Evolutionary conservation across 2,888 invertebrate genomes (phyloP).

Genomic region (Tetanocera ferruginea): DNA sequence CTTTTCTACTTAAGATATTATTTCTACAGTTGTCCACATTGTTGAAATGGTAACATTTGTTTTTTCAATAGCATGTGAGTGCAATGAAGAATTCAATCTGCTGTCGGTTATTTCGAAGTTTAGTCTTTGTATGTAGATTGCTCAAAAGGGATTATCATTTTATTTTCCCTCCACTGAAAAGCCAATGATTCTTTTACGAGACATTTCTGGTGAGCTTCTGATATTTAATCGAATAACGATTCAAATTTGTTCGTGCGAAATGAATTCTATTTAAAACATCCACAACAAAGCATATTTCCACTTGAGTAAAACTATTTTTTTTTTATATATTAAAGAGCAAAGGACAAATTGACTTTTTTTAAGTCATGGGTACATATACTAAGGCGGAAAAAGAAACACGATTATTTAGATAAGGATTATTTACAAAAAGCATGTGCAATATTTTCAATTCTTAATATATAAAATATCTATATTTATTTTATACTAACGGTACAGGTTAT

Average conservation of each 20-base stretch:
- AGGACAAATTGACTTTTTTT: no score
- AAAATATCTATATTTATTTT: no score
- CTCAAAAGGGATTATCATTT: conserved; percentile 24
- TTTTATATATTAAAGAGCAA: not conserved
- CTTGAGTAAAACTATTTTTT: conserved; percentile 15
- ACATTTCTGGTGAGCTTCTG: conserved; percentile 57
- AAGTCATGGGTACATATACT: not conserved
- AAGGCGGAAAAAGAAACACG: not conserved
- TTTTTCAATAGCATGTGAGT: conserved; percentile 36
- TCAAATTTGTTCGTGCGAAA: conserved; percentile 57
- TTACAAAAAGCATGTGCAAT: no score
- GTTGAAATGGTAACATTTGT: conserved; percentile 61
- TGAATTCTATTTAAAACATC: conserved; percentile 54
- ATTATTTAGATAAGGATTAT: not conserved
- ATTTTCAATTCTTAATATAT: no score
- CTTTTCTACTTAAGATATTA: not conserved
- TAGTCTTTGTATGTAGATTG: conserved; percentile 1
- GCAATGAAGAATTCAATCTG: not conserved
- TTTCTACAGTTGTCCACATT: not conserved
- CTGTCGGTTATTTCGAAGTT: not conserved
- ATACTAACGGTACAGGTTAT: no score
- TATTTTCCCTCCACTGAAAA: conserved; percentile 48
- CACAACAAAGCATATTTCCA: conserved; percentile 46
- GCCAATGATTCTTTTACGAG: conserved; percentile 47
- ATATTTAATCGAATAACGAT: conserved; percentile 68